These are phyloP conservation scores for Geothlypis trichas DNA, from an alignment of 2,113 vertebrate species.

Conservation along the genomic window DNA sequence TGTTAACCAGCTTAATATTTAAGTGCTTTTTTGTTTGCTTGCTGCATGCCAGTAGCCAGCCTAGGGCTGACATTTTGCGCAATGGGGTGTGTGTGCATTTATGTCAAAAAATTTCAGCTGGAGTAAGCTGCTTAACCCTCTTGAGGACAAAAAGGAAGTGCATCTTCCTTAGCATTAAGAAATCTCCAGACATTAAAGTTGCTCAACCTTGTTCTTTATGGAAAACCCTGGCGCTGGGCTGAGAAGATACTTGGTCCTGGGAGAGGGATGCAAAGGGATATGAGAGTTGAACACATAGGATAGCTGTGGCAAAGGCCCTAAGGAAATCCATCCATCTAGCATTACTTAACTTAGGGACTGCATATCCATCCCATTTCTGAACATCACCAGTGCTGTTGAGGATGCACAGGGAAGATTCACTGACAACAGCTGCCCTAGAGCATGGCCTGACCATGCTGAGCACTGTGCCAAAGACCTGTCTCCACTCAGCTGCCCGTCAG, in stretches of 20 bases:
- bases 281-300: background rate
- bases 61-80: background rate
- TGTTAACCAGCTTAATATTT: background rate
- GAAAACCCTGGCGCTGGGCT: background rate
- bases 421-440: background rate
- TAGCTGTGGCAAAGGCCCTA: background rate
- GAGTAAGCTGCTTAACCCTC: background rate
- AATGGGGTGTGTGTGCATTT: background rate
- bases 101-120: background rate
- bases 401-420: background rate
- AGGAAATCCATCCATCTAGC: background rate
- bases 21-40: background rate
- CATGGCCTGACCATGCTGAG: accelerated
- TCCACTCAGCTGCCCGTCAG: accelerated
- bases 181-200: background rate
- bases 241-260: background rate
- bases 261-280: background rate
- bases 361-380: background rate
- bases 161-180: background rate
- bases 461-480: accelerated
- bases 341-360: background rate
- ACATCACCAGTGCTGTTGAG: background rate
- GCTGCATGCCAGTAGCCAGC: background rate
- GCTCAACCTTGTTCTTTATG: background rate
- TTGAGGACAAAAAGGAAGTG: background rate